A percentile compares a stretch with the other conserved stretches of the same genome.
Conservation (phyloP, 2,797 vertebrate genomes). For the Lagocephalus sceleratus region DNA sequence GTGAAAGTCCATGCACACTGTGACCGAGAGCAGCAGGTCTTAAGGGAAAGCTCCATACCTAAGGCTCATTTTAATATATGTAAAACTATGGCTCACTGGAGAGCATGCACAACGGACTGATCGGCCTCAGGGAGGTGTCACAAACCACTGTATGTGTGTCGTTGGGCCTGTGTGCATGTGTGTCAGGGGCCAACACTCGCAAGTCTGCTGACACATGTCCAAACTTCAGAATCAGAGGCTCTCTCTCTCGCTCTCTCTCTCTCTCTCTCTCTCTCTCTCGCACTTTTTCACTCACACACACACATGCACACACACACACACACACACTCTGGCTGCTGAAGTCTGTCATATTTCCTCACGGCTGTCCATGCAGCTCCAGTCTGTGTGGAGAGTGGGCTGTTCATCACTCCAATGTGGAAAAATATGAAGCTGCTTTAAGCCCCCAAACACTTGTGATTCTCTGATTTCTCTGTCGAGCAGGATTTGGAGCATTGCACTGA, state of each 20-base stretch:
- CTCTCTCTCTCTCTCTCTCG: background rate
- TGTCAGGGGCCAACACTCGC: conserved; percentile 3
- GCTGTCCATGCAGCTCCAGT: no score
- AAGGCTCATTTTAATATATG: conserved; percentile 80
- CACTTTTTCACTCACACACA: background rate
- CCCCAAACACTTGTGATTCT: no score
- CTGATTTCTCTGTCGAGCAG: no score
- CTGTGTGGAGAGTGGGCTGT: no score
- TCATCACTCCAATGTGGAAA: no score
- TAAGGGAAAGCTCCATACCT: conserved; percentile 54
- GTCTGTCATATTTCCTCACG: no score
- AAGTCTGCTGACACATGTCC: background rate
- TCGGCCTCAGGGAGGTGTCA: conserved; percentile 77
- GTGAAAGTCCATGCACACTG: conserved; percentile 1
- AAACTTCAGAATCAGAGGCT: background rate
- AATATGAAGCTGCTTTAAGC: no score
- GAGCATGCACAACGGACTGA: conserved; percentile 70
- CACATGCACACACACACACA: no score
- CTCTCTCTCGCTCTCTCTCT: background rate
- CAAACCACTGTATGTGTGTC: conserved; percentile 36
- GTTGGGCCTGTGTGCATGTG: conserved; percentile 20
- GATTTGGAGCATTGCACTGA: no score
- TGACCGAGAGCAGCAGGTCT: conserved; percentile 49
- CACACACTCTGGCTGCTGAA: no score
- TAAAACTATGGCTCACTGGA: conserved; percentile 78